A percentile compares a stretch with the other conserved stretches of the same genome.
These are phyloP conservation scores for Periophthalmodon schlosseri DNA, from an alignment of 2,113 vertebrate species.

Conservation along the genomic window DNA sequence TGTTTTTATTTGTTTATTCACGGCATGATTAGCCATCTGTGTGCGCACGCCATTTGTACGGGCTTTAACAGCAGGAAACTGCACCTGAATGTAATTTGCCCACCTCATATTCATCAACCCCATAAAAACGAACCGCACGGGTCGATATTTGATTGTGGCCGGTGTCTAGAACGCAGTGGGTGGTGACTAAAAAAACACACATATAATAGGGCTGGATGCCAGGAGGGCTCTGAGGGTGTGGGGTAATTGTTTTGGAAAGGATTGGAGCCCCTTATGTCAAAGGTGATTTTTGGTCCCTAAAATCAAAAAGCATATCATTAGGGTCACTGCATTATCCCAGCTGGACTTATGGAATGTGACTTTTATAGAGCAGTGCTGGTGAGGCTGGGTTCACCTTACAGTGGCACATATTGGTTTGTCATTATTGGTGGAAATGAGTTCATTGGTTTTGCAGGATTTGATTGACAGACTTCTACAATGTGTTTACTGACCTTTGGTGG, in stretches of 20 bases:
- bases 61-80: slow-evolving; percentile 19
- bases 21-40: not conserved
- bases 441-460: not conserved
- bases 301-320: slow-evolving; percentile 30
- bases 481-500: slow-evolving; percentile 25
- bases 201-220: not conserved
- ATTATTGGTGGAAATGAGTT: not conserved
- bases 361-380: not conserved
- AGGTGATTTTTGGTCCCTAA: slow-evolving; percentile 6
- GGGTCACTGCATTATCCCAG: slow-evolving; percentile 54
- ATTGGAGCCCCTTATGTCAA: not conserved
- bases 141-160: slow-evolving; percentile 36
- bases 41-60: not conserved
- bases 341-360: not conserved
- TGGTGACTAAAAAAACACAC: slow-evolving; percentile 15
- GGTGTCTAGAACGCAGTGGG: slow-evolving; percentile 3
- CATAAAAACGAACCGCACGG: slow-evolving; percentile 7
- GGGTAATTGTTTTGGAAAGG: slow-evolving; percentile 29
- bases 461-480: slow-evolving; percentile 22
- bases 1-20: slow-evolving; percentile 5
- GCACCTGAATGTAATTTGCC: slow-evolving; percentile 25
- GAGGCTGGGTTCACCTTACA: not conserved
- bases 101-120: slow-evolving; percentile 28
- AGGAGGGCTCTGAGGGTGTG: not conserved
- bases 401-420: not conserved